Evolutionary conservation across 2,113 vertebrate genomes (phyloP).

Genomic region (Stercorarius parasiticus): DNA sequence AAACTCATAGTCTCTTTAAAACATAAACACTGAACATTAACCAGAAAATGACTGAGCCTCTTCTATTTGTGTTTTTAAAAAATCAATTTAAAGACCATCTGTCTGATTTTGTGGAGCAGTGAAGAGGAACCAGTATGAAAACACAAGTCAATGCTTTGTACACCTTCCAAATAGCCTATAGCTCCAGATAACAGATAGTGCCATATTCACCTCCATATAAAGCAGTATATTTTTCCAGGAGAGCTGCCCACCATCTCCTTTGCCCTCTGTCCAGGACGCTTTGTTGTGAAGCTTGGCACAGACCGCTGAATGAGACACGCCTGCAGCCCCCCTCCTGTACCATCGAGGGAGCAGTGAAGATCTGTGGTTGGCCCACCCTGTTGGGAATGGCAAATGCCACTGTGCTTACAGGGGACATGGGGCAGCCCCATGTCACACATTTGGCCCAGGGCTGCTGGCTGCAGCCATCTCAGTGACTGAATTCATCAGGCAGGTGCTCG

Average conservation of each 20-base stretch:
- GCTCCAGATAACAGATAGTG: neutral
- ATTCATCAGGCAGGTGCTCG: accelerated
- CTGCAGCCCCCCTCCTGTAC: neutral
- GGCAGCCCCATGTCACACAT: accelerated
- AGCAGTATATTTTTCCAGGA: neutral
- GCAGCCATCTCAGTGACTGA: neutral
- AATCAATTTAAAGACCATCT: conserved; percentile 9
- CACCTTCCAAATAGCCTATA: neutral
- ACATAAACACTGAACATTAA: neutral
- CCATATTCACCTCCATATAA: neutral
- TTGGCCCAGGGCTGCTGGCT: neutral
- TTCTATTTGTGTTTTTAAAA: neutral
- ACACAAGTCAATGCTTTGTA: neutral
- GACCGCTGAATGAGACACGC: accelerated
- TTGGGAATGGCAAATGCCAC: neutral
- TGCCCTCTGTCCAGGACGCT: neutral
- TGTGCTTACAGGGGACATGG: neutral
- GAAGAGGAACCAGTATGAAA: neutral
- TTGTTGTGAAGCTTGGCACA: neutral
- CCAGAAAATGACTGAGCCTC: neutral
- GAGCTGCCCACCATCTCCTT: neutral
- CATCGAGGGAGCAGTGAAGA: neutral
- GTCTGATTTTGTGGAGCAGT: neutral
- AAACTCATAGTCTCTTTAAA: neutral
- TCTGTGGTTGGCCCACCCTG: neutral